A percentile compares a stretch with the other conserved stretches of the same genome.
Conservation (phyloP, 2,113 vertebrate genomes). For the Colius striatus region DNA sequence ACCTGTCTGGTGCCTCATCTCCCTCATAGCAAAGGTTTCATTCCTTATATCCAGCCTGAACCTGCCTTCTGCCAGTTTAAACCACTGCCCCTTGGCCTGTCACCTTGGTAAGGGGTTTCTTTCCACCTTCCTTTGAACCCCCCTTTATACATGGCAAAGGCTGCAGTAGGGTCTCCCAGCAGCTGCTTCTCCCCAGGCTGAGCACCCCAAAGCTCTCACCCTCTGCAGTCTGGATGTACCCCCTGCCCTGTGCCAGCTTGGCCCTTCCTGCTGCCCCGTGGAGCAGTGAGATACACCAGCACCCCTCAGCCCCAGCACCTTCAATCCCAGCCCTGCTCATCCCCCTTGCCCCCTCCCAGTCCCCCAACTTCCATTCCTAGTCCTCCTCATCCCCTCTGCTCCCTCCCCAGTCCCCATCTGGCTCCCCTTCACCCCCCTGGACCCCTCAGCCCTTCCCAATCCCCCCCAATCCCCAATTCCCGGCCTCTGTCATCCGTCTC, state of each 20-base stretch:
- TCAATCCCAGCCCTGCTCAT: too few species aligned
- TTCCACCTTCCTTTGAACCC: background rate
- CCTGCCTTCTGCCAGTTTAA: background rate
- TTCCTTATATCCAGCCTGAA: background rate
- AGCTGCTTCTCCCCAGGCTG: background rate
- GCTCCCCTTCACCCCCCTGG: too few species aligned
- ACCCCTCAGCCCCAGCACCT: background rate
- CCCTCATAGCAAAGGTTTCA: background rate
- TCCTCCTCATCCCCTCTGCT: too few species aligned
- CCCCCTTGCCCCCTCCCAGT: too few species aligned
- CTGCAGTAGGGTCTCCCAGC: fast-evolving
- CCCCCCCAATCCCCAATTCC: too few species aligned
- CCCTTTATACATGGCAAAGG: background rate
- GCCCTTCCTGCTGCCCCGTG: background rate
- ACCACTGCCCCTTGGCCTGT: background rate
- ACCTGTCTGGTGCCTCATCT: background rate
- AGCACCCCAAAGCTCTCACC: background rate
- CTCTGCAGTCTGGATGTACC: too few species aligned
- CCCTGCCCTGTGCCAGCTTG: background rate
- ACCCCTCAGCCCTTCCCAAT: too few species aligned
- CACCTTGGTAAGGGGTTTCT: background rate
- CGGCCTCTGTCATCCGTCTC: too few species aligned
- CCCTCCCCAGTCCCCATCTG: too few species aligned
- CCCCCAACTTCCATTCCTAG: too few species aligned
- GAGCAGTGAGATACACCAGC: background rate